Conservation (phyloP, 23 tunicate species). For the Trididemnum miniatum region DNA sequence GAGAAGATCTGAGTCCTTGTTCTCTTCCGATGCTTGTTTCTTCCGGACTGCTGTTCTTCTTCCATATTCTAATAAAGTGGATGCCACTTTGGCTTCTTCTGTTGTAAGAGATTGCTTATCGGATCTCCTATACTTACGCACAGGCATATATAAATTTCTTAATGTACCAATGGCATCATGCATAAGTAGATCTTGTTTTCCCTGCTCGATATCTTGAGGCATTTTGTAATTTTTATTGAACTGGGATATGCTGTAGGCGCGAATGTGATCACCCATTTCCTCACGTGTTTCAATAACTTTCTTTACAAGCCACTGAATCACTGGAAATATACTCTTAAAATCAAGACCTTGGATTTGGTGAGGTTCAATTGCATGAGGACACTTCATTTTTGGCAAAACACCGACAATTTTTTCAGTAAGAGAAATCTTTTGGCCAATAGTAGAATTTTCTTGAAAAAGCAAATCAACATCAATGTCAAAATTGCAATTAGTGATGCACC, state of each 20-base stretch:
- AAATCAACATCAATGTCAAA: slow-evolving; percentile 86
- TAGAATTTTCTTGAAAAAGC: slow-evolving; percentile 93
- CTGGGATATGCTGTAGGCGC: slow-evolving; percentile 91
- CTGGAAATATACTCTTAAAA: slow-evolving; percentile 92
- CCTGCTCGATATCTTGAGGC: slow-evolving; percentile 45
- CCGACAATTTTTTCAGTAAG: slow-evolving; percentile 92
- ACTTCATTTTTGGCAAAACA: slow-evolving; percentile 79
- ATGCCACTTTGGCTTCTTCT: slow-evolving; percentile 82
- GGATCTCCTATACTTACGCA: slow-evolving; percentile 71
- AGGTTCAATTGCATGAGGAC: slow-evolving; percentile 87
- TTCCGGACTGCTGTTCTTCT: slow-evolving; percentile 40
- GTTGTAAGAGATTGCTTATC: slow-evolving; percentile 51
- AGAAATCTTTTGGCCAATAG: slow-evolving; percentile 91
- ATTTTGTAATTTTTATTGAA: slow-evolving; percentile 76
- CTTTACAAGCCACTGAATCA: slow-evolving; percentile 92
- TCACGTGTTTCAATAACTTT: slow-evolving; percentile 93
- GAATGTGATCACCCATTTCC: slow-evolving; percentile 82
- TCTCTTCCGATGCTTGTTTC: slow-evolving; percentile 16
- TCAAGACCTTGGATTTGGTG: slow-evolving; percentile 97
- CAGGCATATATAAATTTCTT: slow-evolving; percentile 45
- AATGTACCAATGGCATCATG: slow-evolving; percentile 42
- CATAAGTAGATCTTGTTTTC: slow-evolving; percentile 11
- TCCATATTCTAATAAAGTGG: slow-evolving; percentile 89
- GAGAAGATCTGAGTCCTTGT: neutral
- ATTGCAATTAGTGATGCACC: slow-evolving; percentile 89